phyloP scores from a whole-genome alignment of 2,113 vertebrate genomes.

The Anhinga rufa region DNA sequence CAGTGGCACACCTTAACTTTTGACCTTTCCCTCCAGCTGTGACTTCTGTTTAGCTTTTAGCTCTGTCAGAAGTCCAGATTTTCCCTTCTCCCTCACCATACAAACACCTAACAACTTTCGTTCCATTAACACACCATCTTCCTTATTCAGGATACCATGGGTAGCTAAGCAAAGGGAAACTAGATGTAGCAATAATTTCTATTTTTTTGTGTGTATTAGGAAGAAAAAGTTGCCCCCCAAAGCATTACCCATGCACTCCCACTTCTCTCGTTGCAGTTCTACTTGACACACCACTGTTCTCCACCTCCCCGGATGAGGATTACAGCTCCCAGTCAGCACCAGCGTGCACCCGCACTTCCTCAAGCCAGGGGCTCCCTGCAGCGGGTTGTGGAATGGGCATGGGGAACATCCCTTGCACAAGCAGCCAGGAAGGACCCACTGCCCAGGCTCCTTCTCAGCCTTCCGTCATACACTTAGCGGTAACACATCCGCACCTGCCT shows the following conservation, averaged over 20 bases:
- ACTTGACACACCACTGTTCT: accelerated
- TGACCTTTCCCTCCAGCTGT: background rate
- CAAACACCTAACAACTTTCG: background rate
- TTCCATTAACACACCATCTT: background rate
- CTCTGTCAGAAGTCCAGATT: background rate
- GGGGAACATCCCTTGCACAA: background rate
- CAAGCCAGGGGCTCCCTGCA: background rate
- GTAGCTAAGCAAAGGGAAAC: background rate
- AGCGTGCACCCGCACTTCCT: background rate
- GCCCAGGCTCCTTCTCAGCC: background rate
- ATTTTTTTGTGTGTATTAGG: background rate
- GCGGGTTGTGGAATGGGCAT: background rate
- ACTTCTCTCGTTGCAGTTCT: background rate
- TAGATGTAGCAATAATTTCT: background rate
- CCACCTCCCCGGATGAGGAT: background rate
- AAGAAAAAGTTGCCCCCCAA: background rate
- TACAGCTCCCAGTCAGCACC: background rate
- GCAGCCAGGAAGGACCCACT: background rate
- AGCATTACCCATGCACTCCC: background rate
- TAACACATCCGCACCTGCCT: background rate
- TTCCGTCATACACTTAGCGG: accelerated
- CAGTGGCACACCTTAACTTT: background rate
- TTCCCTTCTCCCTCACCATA: background rate
- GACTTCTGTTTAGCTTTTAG: background rate
- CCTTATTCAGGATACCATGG: background rate